phyloP scores from a whole-genome alignment of 2,797 vertebrate species.

The Anisognathus igniventris region DNA sequence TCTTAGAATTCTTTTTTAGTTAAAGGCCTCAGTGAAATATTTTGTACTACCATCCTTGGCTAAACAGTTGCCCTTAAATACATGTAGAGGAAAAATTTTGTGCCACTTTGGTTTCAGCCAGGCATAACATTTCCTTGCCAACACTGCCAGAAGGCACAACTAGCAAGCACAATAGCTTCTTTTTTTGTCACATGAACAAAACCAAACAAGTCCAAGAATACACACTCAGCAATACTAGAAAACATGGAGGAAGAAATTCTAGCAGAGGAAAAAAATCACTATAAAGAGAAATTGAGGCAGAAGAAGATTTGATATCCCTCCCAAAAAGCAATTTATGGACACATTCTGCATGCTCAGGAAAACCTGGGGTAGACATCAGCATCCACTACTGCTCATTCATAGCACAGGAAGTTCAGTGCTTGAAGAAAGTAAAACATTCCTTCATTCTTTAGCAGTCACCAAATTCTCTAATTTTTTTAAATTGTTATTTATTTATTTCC shows the following conservation, averaged over 20 bases:
- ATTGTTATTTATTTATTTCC: neutral
- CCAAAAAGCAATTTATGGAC: neutral
- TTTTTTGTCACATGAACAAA: neutral
- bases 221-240: neutral
- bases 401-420: neutral
- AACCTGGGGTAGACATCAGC: neutral
- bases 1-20: neutral
- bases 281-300: neutral
- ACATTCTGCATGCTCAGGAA: neutral
- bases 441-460: neutral
- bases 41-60: neutral
- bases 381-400: too few species aligned
- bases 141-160: neutral
- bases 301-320: neutral
- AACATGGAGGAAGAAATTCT: neutral
- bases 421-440: neutral
- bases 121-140: neutral
- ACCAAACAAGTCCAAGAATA: neutral
- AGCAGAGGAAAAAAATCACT: neutral
- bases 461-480: neutral
- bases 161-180: neutral
- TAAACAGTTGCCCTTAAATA: neutral
- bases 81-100: neutral
- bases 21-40: neutral
- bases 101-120: neutral